A percentile compares a stretch with the other conserved stretches of the same genome.
Evolutionary conservation across 2,113 vertebrate species (phyloP).

Genomic region (Tachysurus fulvidraco): DNA sequence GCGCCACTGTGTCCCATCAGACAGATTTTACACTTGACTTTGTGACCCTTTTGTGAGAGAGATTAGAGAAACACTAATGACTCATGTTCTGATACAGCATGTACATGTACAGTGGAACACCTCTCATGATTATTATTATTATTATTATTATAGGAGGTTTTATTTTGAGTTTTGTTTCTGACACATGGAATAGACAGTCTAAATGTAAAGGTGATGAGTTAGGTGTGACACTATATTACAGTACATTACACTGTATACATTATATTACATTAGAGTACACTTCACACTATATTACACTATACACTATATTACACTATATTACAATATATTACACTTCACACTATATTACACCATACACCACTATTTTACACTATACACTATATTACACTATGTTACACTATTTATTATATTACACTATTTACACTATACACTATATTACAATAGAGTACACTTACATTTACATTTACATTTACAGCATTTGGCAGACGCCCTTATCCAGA

Average conservation of each 20-base stretch:
- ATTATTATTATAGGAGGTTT: neutral
- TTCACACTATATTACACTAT: neutral
- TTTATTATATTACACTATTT: neutral
- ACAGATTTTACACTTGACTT: slow-evolving; percentile 55
- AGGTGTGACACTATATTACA: neutral
- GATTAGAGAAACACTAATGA: slow-evolving; percentile 8
- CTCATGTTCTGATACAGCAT: neutral
- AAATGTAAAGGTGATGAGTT: neutral
- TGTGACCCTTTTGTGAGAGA: slow-evolving; percentile 50
- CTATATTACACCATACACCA: neutral
- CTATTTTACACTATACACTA: neutral
- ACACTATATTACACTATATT: neutral
- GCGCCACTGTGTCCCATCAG: slow-evolving; percentile 40
- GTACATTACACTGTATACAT: too few relatives aligned
- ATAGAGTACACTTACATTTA: too few relatives aligned
- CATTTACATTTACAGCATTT: too few relatives aligned
- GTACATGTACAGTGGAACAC: neutral
- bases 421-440: neutral
- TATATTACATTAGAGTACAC: neutral
- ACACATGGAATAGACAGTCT: neutral
- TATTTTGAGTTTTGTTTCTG: neutral
- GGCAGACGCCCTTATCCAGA: too few relatives aligned
- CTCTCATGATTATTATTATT: neutral
- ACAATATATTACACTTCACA: neutral
- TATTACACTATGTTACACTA: neutral